Base-by-base conservation (phyloP, 2,113 vertebrate species). In the Gymnogyps californianus region DNA sequence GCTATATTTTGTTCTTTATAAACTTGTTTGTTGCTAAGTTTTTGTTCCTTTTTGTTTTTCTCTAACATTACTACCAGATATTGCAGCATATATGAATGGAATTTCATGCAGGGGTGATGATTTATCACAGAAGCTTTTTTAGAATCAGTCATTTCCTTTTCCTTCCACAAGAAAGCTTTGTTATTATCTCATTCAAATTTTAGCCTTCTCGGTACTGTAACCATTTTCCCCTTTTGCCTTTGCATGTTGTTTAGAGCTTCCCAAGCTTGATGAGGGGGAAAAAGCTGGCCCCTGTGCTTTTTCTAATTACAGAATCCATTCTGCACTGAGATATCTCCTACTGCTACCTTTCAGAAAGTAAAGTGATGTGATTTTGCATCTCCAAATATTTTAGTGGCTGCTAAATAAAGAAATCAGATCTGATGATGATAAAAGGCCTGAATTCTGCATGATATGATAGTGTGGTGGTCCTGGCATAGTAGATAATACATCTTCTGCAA, bases 141-240 rank as follows among this genome's bases (percentile, higher is more conserved):
- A 94, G 89, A 96, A 94, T 90, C 74, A 88, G 84, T 93, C 32
- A 93, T 96, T 97, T 96, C 94, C 89, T 96, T 96, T 96, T 96
- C 93, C 81, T 96, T 96, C 81, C 62, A 86, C 91, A 96, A 93
- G 91, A 96, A 97, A 96, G 69, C 71, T 89, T 93, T 91, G 70
- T 91, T 93, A 21, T 91, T 85, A 91, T 83, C 74, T 93, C 70
- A 77, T 92, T 95, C 78, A 93, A 95, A 88, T 93, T 96, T 93
- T 93, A 85, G 78, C 62, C 38, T 85, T 91, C 84, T 89, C 58
- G 21, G 24, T 79, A 70, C 82, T 91, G 51, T 77, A 83, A 38
- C 49, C 32, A 51, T 97, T 95, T 94, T 62, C 78, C 58, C 78
- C 55, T 87, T 95, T 81, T 61, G 44, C 64, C 67, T 94, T 93